These are phyloP conservation scores for Ochotona curzoniae DNA, from an alignment of 2,113 vertebrate genomes.

Conservation along the genomic window DNA sequence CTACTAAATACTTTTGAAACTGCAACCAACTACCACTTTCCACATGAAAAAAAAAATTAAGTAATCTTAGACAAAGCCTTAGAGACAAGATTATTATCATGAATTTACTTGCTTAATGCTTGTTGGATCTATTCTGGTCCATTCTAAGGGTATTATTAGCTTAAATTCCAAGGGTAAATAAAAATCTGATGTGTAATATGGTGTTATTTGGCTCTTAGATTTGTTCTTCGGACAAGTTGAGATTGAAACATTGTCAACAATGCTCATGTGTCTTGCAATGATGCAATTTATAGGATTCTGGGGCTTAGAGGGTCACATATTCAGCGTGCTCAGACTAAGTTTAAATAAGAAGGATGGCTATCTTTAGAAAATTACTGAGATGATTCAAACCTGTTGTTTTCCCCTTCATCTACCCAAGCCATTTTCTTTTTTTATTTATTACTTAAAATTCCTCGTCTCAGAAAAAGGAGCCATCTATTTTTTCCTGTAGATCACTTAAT, in stretches of 20 bases:
- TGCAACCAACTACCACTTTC: conserved; percentile 15
- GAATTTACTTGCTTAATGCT: not conserved
- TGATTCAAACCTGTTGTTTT: conserved; percentile 26
- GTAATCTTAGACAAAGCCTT: not conserved
- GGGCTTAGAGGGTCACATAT: not conserved
- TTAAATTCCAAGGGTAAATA: conserved; percentile 38
- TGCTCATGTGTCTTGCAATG: not conserved
- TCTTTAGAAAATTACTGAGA: conserved; percentile 58
- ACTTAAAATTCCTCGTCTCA: conserved; percentile 26
- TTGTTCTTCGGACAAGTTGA: conserved; percentile 7
- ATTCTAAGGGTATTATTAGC: not conserved
- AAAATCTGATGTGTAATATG: not conserved
- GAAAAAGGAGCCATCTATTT: not conserved
- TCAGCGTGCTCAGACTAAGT: not conserved
- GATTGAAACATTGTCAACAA: not conserved
- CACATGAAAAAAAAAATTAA: not conserved
- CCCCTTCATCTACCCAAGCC: not conserved
- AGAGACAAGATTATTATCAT: not conserved
- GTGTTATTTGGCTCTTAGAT: conserved; percentile 43
- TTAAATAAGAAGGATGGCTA: conserved; percentile 40
- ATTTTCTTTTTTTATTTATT: not conserved
- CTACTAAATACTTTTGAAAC: conserved; percentile 1
- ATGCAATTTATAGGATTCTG: not conserved
- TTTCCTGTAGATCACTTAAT: not conserved
- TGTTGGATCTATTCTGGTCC: not conserved